phyloP scores from a whole-genome alignment of 1,140 invertebrate species.

The Ceratina calcarata region DNA sequence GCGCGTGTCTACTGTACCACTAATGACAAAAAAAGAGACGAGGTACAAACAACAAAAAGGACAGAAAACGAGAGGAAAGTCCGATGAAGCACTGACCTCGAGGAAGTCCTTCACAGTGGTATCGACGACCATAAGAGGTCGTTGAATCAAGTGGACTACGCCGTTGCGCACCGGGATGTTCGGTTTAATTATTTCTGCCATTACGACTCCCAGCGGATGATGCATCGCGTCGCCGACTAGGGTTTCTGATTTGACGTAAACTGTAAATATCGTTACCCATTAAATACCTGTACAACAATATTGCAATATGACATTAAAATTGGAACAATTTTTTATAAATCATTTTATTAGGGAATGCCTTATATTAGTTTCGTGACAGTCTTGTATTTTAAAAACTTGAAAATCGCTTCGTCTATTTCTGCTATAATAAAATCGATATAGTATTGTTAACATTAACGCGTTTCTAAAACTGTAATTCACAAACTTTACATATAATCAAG shows the following conservation, averaged over 20 bases:
- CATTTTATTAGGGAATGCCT: too few species aligned
- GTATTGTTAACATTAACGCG: too few species aligned
- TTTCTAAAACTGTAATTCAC: too few species aligned
- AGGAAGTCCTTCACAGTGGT: slow-evolving; percentile 91
- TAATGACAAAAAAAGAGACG: not conserved
- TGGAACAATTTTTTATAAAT: too few species aligned
- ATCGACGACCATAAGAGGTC: slow-evolving; percentile 94
- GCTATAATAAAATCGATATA: too few species aligned
- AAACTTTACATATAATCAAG: too few species aligned
- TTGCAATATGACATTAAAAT: too few species aligned
- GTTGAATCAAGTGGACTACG: slow-evolving; percentile 94
- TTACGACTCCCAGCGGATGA: slow-evolving; percentile 89
- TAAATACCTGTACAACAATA: slow-evolving; percentile 15
- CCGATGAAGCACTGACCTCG: slow-evolving; percentile 84
- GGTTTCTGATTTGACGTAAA: slow-evolving; percentile 93
- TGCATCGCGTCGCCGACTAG: slow-evolving; percentile 85
- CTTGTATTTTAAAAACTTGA: too few species aligned
- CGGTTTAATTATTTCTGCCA: slow-evolving; percentile 92
- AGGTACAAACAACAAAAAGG: not conserved
- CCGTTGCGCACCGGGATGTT: slow-evolving; percentile 96
- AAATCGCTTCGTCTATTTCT: too few species aligned
- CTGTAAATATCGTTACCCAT: slow-evolving; percentile 79
- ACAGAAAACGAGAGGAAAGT: not conserved
- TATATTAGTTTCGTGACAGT: too few species aligned
- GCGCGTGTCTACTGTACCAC: not conserved